Conservation (phyloP, 1,140 invertebrate species). For the Phymastichus coffea region DNA sequence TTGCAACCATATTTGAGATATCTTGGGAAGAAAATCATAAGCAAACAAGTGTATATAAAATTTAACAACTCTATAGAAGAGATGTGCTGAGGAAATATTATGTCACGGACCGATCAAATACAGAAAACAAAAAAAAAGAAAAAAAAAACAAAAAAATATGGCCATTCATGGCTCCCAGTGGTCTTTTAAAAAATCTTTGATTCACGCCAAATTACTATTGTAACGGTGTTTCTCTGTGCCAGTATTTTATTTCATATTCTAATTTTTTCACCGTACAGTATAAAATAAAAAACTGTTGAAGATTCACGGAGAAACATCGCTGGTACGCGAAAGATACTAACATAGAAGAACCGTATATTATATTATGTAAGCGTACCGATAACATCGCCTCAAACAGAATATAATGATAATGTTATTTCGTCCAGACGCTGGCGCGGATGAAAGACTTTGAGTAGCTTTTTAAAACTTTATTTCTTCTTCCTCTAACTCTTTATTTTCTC, state of each 20-base stretch:
- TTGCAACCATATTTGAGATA: not conserved
- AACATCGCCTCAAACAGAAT: not conserved
- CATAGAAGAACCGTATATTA: not conserved
- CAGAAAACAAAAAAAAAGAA: slow-evolving; percentile 1
- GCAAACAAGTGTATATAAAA: not conserved
- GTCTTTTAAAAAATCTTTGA: slow-evolving; percentile 1
- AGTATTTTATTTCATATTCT: not conserved
- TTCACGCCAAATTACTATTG: slow-evolving; percentile 8
- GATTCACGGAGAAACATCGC: slow-evolving; percentile 8
- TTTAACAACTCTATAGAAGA: not conserved
- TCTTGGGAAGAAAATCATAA: not conserved
- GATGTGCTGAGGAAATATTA: slow-evolving; percentile 10
- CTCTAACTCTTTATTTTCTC: slow-evolving; percentile 3
- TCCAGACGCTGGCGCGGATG: slow-evolving; percentile 23
- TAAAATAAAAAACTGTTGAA: not conserved
- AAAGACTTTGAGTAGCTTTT: not conserved
- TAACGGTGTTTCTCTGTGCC: slow-evolving; percentile 19
- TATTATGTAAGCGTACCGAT: not conserved
- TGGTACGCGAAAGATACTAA: not conserved
- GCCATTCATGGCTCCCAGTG: not conserved
- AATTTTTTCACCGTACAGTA: not conserved
- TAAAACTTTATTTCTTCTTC: slow-evolving; percentile 11
- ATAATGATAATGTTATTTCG: slow-evolving; percentile 4
- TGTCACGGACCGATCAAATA: not conserved
- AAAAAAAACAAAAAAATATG: slow-evolving; percentile 8